A percentile compares a stretch with the other conserved stretches of the same genome.
Evolutionary conservation across 1,140 invertebrate species (phyloP).

Genomic region (Anagrus nilaparvatae): DNA sequence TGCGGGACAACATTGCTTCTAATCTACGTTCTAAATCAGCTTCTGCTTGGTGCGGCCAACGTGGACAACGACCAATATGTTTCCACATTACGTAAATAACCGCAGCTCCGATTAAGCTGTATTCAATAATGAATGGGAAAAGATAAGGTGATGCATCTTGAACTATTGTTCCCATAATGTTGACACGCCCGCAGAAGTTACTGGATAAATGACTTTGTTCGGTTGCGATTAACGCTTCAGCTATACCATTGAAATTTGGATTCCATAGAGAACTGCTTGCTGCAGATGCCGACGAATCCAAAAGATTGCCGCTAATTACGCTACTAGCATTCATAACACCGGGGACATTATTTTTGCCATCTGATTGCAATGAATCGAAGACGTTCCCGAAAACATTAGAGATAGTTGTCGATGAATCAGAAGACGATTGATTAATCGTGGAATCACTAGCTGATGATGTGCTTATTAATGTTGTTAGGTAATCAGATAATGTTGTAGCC

Average conservation of each 20-base stretch:
- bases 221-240: conserved; percentile 44
- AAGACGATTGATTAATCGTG: conserved; percentile 34
- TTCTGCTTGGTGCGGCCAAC: conserved; percentile 57
- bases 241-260: conserved; percentile 48
- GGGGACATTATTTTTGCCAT: conserved; percentile 19
- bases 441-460: conserved; percentile 21
- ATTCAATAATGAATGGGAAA: conserved; percentile 95
- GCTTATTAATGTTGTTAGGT: conserved; percentile 23
- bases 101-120: conserved; percentile 91
- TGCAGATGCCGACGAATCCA: not conserved
- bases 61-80: conserved; percentile 77
- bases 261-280: conserved; percentile 19
- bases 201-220: conserved; percentile 30
- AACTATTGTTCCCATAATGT: conserved; percentile 89
- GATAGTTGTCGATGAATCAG: conserved; percentile 19
- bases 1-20: conserved; percentile 71
- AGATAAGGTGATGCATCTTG: conserved; percentile 85
- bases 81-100: conserved; percentile 98
- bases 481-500: conserved; percentile 29
- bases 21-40: conserved; percentile 76
- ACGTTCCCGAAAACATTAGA: conserved; percentile 19
- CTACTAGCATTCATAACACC: conserved; percentile 6
- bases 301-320: not conserved
- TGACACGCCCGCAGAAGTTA: conserved; percentile 60
- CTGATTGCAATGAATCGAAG: conserved; percentile 20